These are phyloP conservation scores for Muraenolepis orangiensis DNA, from an alignment of 2,797 vertebrate genomes.

Conservation along the genomic window DNA sequence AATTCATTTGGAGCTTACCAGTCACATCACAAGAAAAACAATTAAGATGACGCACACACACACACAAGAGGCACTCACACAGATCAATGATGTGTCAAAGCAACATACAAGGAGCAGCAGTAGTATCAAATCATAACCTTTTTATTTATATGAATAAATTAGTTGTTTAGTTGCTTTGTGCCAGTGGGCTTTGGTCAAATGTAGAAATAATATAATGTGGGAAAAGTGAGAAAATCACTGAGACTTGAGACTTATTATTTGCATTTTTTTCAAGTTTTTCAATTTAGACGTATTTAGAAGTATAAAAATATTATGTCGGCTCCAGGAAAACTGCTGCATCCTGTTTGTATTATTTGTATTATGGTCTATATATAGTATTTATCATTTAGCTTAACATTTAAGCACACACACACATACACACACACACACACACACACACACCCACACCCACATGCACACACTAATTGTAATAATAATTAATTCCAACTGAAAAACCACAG, in stretches of 20 bases:
- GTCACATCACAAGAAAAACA: too few relatives aligned
- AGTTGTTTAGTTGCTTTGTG: not conserved
- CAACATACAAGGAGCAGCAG: too few relatives aligned
- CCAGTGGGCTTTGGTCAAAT: not conserved
- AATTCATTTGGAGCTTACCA: too few relatives aligned
- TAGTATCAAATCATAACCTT: too few relatives aligned
- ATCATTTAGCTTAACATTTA: not conserved
- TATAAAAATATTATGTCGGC: not conserved
- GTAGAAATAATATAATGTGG: not conserved
- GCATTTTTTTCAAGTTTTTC: not conserved
- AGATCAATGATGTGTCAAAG: too few relatives aligned
- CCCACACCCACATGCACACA: conserved; percentile 12
- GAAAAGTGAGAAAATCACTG: not conserved
- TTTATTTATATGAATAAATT: too few relatives aligned
- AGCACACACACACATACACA: conserved; percentile 14
- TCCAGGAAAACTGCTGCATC: not conserved
- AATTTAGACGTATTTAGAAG: too few relatives aligned
- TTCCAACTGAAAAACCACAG: conserved; percentile 59
- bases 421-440: conserved; percentile 19
- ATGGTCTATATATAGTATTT: not conserved
- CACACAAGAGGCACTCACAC: too few relatives aligned
- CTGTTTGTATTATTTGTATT: not conserved
- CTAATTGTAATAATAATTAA: conserved; percentile 48
- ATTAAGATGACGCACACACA: too few relatives aligned
- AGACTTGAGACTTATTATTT: too few relatives aligned